A percentile compares a stretch with the other conserved stretches of the same genome.
Evolutionary conservation across 2,797 vertebrate species (phyloP).

Genomic region (Hippocampus kuda): DNA sequence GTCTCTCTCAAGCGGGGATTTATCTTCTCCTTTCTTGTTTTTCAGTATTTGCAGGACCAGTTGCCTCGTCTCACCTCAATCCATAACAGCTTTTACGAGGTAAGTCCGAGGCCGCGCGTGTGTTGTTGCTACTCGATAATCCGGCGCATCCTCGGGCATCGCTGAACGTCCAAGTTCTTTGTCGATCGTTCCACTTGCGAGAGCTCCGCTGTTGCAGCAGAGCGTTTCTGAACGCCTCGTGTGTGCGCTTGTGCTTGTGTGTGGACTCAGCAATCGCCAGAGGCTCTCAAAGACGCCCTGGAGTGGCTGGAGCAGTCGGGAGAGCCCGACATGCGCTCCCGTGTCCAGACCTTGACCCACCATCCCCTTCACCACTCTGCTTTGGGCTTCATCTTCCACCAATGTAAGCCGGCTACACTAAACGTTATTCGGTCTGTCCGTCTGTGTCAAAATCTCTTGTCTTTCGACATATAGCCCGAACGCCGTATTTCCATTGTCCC

Average conservation of each 20-base stretch:
- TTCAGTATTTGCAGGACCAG: conserved; percentile 17
- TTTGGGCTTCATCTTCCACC: conserved; percentile 67
- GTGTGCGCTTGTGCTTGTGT: neutral
- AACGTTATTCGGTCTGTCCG: too few species aligned
- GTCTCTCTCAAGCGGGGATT: neutral
- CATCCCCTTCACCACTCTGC: conserved; percentile 18
- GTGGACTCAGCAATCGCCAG: conserved; percentile 22
- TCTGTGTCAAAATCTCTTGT: neutral
- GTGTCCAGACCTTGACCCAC: conserved; percentile 32
- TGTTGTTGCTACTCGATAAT: neutral
- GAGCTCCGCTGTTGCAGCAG: too few species aligned
- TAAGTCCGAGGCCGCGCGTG: conserved; percentile 30
- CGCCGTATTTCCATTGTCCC: too few species aligned
- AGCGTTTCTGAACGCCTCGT: neutral
- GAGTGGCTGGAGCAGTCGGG: conserved; percentile 65
- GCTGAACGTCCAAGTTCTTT: neutral
- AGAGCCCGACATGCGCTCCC: conserved; percentile 38
- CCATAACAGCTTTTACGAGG: conserved; percentile 44
- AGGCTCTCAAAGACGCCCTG: conserved; percentile 55
- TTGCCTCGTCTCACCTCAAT: conserved; percentile 32
- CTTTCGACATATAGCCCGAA: too few species aligned
- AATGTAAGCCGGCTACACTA: conserved; percentile 67
- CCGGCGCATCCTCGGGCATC: neutral
- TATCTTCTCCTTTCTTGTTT: neutral
- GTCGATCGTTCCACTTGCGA: neutral